Percentiles rank a stretch among this genome's conserved stretches.
Evolutionary conservation across 2,797 vertebrate genomes (phyloP).

Genomic region (Danio albolineatus): DNA sequence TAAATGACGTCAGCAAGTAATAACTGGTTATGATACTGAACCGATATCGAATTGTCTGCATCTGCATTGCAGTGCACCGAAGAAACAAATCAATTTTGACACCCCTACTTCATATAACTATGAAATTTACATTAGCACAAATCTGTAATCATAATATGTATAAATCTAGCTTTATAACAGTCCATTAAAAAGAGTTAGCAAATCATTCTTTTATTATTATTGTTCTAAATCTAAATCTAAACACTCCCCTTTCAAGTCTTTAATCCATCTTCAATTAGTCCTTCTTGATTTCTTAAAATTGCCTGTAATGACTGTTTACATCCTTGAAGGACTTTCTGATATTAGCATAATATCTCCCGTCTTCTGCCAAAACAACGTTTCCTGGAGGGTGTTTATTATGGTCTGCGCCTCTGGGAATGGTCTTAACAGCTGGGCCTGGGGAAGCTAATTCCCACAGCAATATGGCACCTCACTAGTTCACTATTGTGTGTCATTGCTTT

Average conservation of each 20-base stretch:
- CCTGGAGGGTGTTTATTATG: conserved; percentile 24
- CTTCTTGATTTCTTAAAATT: not conserved
- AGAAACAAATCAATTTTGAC: too few relatives aligned
- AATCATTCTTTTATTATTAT: too few relatives aligned
- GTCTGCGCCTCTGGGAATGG: not conserved
- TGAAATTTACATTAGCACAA: not conserved
- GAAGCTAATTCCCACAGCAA: conserved; percentile 38
- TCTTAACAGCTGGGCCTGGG: conserved; percentile 28
- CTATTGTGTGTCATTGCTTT: not conserved
- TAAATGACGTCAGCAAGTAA: too few relatives aligned
- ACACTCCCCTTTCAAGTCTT: not conserved
- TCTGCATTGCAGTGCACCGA: too few relatives aligned
- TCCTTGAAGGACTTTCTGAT: not conserved
- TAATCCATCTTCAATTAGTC: not conserved
- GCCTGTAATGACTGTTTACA: conserved; percentile 2
- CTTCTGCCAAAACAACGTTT: conserved; percentile 7
- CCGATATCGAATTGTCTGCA: too few relatives aligned
- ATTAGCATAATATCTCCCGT: not conserved
- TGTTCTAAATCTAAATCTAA: not conserved
- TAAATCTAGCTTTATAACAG: not conserved
- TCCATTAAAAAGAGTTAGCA: too few relatives aligned
- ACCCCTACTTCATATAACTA: not conserved
- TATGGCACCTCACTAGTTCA: conserved; percentile 3
- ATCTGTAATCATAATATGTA: too few relatives aligned
- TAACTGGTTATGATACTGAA: too few relatives aligned